These are phyloP conservation scores for Bugula neritina DNA, from an alignment of 2,888 invertebrate species.

Conservation along the genomic window DNA sequence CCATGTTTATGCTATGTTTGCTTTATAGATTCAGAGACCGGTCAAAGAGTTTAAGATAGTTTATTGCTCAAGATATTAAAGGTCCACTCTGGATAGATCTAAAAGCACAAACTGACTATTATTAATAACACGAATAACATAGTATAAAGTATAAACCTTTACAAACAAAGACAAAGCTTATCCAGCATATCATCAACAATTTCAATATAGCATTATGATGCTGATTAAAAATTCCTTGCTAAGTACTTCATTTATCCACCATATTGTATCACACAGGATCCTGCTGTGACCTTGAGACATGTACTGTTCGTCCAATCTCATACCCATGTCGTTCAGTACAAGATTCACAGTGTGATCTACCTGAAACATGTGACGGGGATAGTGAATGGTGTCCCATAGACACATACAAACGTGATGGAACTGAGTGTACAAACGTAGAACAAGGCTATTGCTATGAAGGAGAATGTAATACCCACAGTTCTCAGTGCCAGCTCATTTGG, in stretches of 20 bases:
- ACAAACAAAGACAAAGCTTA: too few relatives aligned
- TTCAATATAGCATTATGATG: too few relatives aligned
- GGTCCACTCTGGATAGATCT: too few relatives aligned
- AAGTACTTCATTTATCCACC: too few relatives aligned
- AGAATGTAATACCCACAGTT: constrained; percentile 76
- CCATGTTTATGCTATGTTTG: too few relatives aligned
- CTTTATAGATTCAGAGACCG: too few relatives aligned
- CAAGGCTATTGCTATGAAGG: constrained; percentile 81
- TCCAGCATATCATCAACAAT: not conserved
- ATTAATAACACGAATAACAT: too few relatives aligned
- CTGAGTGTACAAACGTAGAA: constrained; percentile 65
- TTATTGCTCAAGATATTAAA: too few relatives aligned
- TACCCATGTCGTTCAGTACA: constrained; percentile 73
- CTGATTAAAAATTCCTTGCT: too few relatives aligned
- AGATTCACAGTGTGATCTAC: constrained; percentile 81
- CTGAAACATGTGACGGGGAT: constrained; percentile 89
- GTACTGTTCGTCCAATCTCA: constrained; percentile 67
- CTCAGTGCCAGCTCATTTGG: constrained; percentile 78
- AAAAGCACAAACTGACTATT: too few relatives aligned
- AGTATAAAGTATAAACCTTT: too few relatives aligned
- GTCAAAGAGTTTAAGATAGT: too few relatives aligned
- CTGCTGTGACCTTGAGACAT: constrained; percentile 38
- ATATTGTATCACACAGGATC: constrained; percentile 41
- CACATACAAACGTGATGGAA: constrained; percentile 82
- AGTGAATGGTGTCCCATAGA: constrained; percentile 88